Evolutionary conservation across 1,140 invertebrate species (phyloP), one percentile per base, ranked within the genome.

Genomic region (Pachypeltis micranthus): DNA sequence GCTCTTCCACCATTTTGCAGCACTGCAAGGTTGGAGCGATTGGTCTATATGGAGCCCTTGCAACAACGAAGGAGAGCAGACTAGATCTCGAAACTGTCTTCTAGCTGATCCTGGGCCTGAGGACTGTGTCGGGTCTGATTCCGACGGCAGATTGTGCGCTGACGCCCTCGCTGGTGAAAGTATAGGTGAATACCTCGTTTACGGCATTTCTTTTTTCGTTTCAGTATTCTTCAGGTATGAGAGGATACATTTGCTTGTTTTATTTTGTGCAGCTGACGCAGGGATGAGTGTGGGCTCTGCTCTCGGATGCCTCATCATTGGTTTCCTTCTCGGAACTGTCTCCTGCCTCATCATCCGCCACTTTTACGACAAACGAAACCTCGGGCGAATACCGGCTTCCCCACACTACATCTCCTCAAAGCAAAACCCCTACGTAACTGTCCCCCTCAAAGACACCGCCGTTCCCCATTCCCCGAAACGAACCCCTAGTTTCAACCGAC

Each of bases 391-490:
- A 4, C 84, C 86, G 0, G 78, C 81, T 14, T 84, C 82, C 56
- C 85, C 86, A 0, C 87, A 88, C 72, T 91, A 90, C 68, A 88
- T 89, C 59, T 83, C 83, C 19, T 76, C 80, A 0, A 88, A 87
- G 69, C 86, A 86, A 68, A 90, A 90, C 72, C 85, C 86, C 63
- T 90, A 91, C 70, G 86, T 88, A 44, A 84, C 85, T n/a, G 82
- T 91, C 28, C 87, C 85, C 0, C 74, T 87, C 58, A 87, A 86
- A 70, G 85, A 86, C 72, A 81, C 84, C 65, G 7, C 34, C 7
- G 47, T 51, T 21, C 69, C 65, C 3, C 57, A 59, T 28, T 55
- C 63, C 2, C 67, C 68, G 0, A 73, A 74, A 63, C 51, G 72
- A 1, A 69, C 71, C 2, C 70, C 70, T n/a, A 72, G 70, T 2